Conservation (phyloP, 2,113 vertebrate genomes). For the western clawed frog (Xenopus tropicalis) region UCB_Xtro_10.0 CM004446.2:13089501-13090000, state of each 20-base stretch:
- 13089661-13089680: conserved; percentile 6
- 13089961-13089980: conserved; percentile 72
- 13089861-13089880: too few relatives aligned
- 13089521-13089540: neutral
- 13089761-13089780: neutral
- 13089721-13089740: conserved; percentile 19
- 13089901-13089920: conserved; percentile 25
- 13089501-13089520: neutral
- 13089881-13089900: neutral
- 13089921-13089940: conserved; percentile 36
- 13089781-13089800: neutral
- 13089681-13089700: conserved; percentile 3
- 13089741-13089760: neutral
- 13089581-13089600: conserved; percentile 26
- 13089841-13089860: too few relatives aligned
- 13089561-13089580: neutral
- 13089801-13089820: neutral
- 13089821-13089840: too few relatives aligned
- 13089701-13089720: conserved; percentile 29
- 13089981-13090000: too few relatives aligned
- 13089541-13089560: neutral
- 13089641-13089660: neutral
- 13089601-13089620: neutral
- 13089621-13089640: neutral
- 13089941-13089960: conserved; percentile 52